Conservation (phyloP, 2,797 vertebrate species). For the Austrolebias charrua region DNA sequence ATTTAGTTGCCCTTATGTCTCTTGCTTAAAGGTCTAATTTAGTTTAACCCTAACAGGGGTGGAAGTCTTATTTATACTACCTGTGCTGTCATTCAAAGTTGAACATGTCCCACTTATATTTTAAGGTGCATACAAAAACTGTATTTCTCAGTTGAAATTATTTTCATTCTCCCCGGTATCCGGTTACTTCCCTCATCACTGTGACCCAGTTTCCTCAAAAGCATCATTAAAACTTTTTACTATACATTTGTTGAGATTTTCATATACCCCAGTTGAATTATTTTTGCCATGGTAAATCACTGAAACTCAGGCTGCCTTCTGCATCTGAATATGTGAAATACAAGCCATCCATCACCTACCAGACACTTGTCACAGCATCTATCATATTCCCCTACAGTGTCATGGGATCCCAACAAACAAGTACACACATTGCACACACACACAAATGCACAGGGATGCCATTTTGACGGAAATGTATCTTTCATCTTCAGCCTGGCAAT, state of each 20-base stretch:
- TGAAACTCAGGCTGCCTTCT: constrained; percentile 20
- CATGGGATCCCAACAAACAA: constrained; percentile 24
- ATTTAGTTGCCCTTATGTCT: too few relatives aligned
- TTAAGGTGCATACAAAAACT: not conserved
- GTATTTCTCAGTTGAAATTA: not conserved
- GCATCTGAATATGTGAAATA: constrained; percentile 22
- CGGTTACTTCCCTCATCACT: constrained; percentile 13
- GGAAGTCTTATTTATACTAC: too few relatives aligned
- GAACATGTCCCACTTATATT: not conserved
- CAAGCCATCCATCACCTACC: constrained; percentile 57
- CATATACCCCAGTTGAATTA: constrained; percentile 8
- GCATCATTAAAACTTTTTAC: constrained; percentile 49
- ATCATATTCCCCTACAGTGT: constrained; percentile 45
- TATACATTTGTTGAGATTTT: constrained; percentile 34
- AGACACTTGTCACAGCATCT: constrained; percentile 58
- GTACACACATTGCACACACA: constrained; percentile 1
- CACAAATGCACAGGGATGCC: constrained; percentile 10
- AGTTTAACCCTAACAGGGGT: too few relatives aligned
- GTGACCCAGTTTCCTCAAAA: constrained; percentile 50
- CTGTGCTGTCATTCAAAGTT: too few relatives aligned
- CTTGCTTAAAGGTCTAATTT: too few relatives aligned
- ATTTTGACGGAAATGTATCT: constrained; percentile 37
- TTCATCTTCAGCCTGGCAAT: constrained; percentile 35
- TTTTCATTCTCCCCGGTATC: not conserved
- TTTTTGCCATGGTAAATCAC: constrained; percentile 17